Evolutionary conservation across 2,797 vertebrate species (phyloP), one percentile per base, ranked within the genome.

Genomic region (Xenentodon cancila): DNA sequence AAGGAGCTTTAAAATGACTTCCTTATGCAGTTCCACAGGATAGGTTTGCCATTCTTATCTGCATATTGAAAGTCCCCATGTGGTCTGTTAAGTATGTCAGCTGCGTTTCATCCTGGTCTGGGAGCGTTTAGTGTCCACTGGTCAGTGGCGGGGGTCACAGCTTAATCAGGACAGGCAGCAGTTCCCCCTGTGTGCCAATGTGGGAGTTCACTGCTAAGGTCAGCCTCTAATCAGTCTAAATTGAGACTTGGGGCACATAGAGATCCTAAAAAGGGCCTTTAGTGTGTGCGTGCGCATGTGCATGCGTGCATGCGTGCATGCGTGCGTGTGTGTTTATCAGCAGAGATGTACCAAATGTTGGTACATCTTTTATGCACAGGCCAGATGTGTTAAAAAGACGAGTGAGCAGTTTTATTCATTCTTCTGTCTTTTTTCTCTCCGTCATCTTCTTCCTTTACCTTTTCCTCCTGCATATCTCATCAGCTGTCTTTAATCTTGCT

Each of bases 101-200:
- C 77, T 62, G 80, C n/a, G 79, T 72, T 84, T 77, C 56, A 73
- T 81, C 71, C 66, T 56, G 64, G 62, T 81, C 89, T 89, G 89
- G 84, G 64, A 87, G 88, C 80, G 86, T 87, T 90, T 88, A 89
- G 79, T 75, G 81, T 84, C 84, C 78, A 76, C 69, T 87, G 89
- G 89, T 88, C 85, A 89, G 76, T 77, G 78, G 77, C 67, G 50
- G 75, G 30, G 88, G 88, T 88, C 88, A 77, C 63, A 34, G 60
- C 79, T 86, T 87, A 87, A 89, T 89, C 80, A 86, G 80, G 77
- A 80, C 64, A 61, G 58, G 71, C 73, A 78, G 76, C 62, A 79
- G 65, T 50, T 57, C 53, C 58, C 46, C 55, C 70, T 74, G 46
- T 76, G 59, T 60, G 55, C 65, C 60, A 44, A 43, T 43, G 59